Percentiles rank a stretch among this genome's conserved stretches.
Evolutionary conservation across 1,140 invertebrate species (phyloP).

Genomic region (Drosophila baimaii): DNA sequence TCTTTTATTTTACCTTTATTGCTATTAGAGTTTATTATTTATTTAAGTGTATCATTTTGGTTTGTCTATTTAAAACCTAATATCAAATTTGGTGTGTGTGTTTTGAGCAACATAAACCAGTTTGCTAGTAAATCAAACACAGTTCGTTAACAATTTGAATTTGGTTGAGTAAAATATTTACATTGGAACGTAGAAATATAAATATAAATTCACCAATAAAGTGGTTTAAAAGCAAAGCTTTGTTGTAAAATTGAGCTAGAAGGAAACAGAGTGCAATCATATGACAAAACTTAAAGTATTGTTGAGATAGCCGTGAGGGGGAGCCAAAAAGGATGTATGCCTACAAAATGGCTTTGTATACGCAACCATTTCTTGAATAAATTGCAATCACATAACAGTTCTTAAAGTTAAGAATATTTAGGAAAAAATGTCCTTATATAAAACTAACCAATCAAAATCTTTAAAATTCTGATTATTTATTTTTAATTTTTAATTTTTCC

Average conservation of each 20-base stretch:
- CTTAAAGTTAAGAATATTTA: not conserved
- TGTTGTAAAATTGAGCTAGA: conserved; percentile 53
- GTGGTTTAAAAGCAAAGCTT: conserved; percentile 39
- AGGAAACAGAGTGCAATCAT: conserved; percentile 47
- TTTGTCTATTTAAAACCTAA: conserved; percentile 53
- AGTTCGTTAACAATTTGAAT: conserved; percentile 49
- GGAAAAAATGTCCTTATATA: too few species aligned
- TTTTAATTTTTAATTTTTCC: too few species aligned
- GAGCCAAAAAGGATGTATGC: conserved; percentile 14
- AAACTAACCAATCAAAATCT: too few species aligned
- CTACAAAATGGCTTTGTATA: conserved; percentile 9
- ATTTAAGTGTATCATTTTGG: conserved; percentile 61
- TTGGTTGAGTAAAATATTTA: conserved; percentile 47
- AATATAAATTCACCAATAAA: conserved; percentile 35
- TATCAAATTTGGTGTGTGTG: conserved; percentile 49
- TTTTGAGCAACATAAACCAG: conserved; percentile 52
- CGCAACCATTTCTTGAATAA: conserved; percentile 26
- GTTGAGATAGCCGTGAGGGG: conserved; percentile 38
- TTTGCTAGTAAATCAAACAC: conserved; percentile 44
- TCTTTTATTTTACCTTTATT: conserved; percentile 54
- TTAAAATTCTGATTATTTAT: too few species aligned
- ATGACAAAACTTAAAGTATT: conserved; percentile 46
- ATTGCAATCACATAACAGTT: not conserved
- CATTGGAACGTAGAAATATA: conserved; percentile 23
- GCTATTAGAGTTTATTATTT: conserved; percentile 72